Base-by-base conservation (phyloP, 2,888 invertebrate genomes). In the Bellardia pandia region DNA sequence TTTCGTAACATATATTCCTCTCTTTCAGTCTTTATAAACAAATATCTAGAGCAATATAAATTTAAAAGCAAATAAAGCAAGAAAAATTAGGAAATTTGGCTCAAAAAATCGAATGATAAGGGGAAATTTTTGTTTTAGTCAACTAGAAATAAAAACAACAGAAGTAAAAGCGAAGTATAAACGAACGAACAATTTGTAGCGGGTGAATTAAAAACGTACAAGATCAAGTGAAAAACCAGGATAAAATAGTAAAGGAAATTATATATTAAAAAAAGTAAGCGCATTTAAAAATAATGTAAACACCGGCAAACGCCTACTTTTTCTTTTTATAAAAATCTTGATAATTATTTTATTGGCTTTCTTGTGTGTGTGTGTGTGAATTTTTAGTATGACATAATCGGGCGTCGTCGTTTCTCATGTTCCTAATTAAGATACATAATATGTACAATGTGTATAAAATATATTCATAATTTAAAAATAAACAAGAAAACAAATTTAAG, bases 361-460 rank as follows among this genome's bases (percentile, higher is more conserved):
- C 14, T 62, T 40, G 14, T 60, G 66, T 86, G 75, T 60, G 66
- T 86, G 75, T 71, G 71, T 80, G 56, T 77, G 72, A 74, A 68
- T 72, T 66, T 81, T 78, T 77, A 78, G 84, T 56, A 87, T 87
- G 87, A 87, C 87, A 87, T 87, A 87, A 87, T 87, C 87, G 85
- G 87, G 87, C 87, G 87, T 87, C 85, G 87, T 85, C 85, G 77
- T 74, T 86, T 83, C 66, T 16, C 23, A 74, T 81, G 45, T 75
- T 87, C 37, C 80, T 66, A 84, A 66, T 58, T 51, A 51, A 69
- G 23, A 69, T 48, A 80, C 4, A 69, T 51, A 60, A 53, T 16
- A 58, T 53, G 8, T 51, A 23, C 30, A 23, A 53, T 78, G 60
- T 74, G 33, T 42, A 53, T 62, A 37, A 51, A 58, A 37, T 53